phyloP scores from a whole-genome alignment of 2,888 invertebrate genomes.

The Eristalis tenax region DNA sequence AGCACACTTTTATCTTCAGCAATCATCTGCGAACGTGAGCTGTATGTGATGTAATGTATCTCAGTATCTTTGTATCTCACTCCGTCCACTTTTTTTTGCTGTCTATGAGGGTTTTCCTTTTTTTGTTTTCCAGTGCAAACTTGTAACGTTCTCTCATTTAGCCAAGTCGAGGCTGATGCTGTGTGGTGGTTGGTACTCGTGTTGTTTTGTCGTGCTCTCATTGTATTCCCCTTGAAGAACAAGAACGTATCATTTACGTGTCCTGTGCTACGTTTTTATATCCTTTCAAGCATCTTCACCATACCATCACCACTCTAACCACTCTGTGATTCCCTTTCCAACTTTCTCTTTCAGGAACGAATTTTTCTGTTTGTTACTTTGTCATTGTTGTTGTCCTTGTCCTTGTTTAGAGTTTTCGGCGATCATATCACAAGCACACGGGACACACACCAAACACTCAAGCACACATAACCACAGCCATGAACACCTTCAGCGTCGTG shows the following conservation, averaged over 20 bases:
- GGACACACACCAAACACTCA: not conserved
- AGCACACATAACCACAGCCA: conserved; percentile 3
- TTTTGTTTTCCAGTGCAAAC: conserved; percentile 10
- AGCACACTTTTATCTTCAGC: conserved; percentile 70
- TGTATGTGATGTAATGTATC: conserved; percentile 59
- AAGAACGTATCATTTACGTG: conserved; percentile 50
- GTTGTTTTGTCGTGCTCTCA: conserved; percentile 33
- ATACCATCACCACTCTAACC: conserved; percentile 36
- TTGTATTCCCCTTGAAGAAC: conserved; percentile 50
- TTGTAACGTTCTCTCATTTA: conserved; percentile 54
- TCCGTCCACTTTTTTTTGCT: conserved; percentile 16
- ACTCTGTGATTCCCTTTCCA: not conserved
- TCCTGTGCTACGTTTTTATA: conserved; percentile 27
- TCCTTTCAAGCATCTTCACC: conserved; percentile 37
- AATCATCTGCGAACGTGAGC: conserved; percentile 71
- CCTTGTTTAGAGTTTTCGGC: conserved; percentile 33
- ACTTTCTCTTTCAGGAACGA: not conserved
- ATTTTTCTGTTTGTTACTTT: not conserved
- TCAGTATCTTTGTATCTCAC: conserved; percentile 40
- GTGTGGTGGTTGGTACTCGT: conserved; percentile 8
- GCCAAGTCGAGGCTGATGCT: conserved; percentile 2
- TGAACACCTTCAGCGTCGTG: not conserved
- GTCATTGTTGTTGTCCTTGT: conserved; percentile 33
- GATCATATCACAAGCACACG: conserved; percentile 42
- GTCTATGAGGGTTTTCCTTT: not conserved